Evolutionary conservation across 2,888 invertebrate species (phyloP).

Genomic region (Orchestes rusci): DNA sequence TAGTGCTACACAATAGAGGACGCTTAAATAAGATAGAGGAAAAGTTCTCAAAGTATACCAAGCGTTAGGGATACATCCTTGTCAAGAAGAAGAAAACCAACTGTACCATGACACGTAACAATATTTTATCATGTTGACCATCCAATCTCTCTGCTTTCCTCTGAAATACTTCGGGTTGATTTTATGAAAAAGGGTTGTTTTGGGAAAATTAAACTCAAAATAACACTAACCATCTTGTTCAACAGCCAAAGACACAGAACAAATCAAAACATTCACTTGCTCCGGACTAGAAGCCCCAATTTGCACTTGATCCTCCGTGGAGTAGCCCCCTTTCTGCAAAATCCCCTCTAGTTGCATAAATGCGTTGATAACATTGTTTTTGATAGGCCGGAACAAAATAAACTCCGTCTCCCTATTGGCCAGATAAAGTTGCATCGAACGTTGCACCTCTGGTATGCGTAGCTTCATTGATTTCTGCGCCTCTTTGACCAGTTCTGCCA

Average conservation of each 20-base stretch:
- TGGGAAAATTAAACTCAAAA: no score
- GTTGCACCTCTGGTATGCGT: constrained; percentile 71
- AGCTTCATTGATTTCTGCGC: constrained; percentile 72
- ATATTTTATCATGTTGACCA: no score
- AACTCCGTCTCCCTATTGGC: constrained; percentile 96
- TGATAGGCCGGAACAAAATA: constrained; percentile 89
- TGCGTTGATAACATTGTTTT: constrained; percentile 83
- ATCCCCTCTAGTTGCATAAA: constrained; percentile 81
- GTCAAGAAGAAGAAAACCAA: no score
- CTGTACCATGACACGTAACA: no score
- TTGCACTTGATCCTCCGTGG: constrained; percentile 72
- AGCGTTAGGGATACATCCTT: no score
- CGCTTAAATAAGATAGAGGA: no score
- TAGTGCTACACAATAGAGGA: no score
- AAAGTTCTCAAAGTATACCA: no score
- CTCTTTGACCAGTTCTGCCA: constrained; percentile 66
- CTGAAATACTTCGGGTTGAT: no score
- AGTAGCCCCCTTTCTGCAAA: constrained; percentile 66
- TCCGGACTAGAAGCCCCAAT: constrained; percentile 90
- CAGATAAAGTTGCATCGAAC: constrained; percentile 90
- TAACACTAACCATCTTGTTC: no score
- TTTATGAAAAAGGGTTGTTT: no score
- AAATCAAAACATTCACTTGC: constrained; percentile 83
- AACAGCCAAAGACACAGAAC: constrained; percentile 64
- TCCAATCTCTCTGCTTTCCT: no score